Evolutionary conservation across 30 jellyfish, hydroid and myxozoan species (phyloP).

Genomic region (Chrysaora quinquecirrha): DNA sequence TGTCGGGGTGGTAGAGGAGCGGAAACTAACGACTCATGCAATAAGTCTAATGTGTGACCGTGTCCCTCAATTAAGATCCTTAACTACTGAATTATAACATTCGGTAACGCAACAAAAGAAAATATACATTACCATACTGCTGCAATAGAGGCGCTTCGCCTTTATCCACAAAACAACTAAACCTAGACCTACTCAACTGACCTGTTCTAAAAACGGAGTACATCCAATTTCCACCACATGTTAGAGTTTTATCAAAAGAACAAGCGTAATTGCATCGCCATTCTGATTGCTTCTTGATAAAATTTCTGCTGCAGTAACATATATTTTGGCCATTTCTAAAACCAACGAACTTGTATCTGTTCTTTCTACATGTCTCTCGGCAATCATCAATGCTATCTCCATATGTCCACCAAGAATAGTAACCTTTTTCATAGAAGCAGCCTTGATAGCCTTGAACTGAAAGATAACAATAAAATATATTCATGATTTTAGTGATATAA

Average conservation of each 20-base stretch:
- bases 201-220: neutral
- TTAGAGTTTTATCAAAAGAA: neutral
- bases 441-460: neutral
- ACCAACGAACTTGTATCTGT: neutral
- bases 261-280: neutral
- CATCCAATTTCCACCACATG: neutral
- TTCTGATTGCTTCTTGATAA: neutral
- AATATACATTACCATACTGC: no score
- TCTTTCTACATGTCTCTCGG: neutral
- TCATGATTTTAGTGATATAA: no score
- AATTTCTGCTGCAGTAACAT: neutral
- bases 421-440: neutral
- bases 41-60: no score
- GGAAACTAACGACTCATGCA: no score
- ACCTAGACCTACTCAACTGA: neutral
- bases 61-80: no score
- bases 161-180: no score
- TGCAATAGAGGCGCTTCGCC: no score
- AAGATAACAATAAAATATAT: no score
- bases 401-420: neutral
- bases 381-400: neutral
- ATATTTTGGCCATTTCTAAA: neutral
- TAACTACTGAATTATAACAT: no score
- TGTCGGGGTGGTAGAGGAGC: no score
- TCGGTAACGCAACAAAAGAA: no score